Evolutionary conservation across 1,140 invertebrate species (phyloP).

Genomic region (Goniozus legneri): DNA sequence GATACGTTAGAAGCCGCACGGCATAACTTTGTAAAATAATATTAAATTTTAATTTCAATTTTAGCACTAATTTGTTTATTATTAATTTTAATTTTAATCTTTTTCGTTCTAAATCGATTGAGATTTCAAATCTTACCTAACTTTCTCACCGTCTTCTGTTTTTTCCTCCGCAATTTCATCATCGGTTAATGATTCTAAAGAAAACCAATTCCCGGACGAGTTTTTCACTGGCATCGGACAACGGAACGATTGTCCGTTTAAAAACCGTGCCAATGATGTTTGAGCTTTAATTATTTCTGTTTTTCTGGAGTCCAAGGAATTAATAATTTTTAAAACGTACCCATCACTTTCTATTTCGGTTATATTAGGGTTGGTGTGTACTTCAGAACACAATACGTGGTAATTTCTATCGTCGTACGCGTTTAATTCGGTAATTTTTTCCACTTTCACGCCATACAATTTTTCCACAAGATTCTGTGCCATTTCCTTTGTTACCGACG

Average conservation of each 20-base stretch:
- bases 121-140: too few relatives aligned
- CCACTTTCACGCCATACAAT: conserved; percentile 67
- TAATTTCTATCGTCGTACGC: conserved; percentile 84
- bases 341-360: conserved; percentile 55
- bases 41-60: not conserved
- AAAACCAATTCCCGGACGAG: conserved; percentile 61
- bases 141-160: too few relatives aligned
- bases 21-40: conserved; percentile 56
- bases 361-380: conserved; percentile 61
- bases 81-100: too few relatives aligned
- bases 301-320: conserved; percentile 74
- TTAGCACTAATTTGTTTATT: too few relatives aligned
- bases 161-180: too few relatives aligned
- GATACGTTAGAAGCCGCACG: conserved; percentile 70
- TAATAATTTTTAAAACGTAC: conserved; percentile 80
- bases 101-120: too few relatives aligned
- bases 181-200: conserved; percentile 39
- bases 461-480: conserved; percentile 59
- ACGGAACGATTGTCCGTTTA: conserved; percentile 60
- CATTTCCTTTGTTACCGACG: conserved; percentile 55
- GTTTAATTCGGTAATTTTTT: conserved; percentile 65
- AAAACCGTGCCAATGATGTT: conserved; percentile 64
- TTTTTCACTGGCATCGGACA: conserved; percentile 70
- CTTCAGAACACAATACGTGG: conserved; percentile 51
- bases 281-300: conserved; percentile 66